A percentile compares a stretch with the other conserved stretches of the same genome.
phyloP scores from a whole-genome alignment of 2,888 invertebrate genomes.

The Meteorus colon region DNA sequence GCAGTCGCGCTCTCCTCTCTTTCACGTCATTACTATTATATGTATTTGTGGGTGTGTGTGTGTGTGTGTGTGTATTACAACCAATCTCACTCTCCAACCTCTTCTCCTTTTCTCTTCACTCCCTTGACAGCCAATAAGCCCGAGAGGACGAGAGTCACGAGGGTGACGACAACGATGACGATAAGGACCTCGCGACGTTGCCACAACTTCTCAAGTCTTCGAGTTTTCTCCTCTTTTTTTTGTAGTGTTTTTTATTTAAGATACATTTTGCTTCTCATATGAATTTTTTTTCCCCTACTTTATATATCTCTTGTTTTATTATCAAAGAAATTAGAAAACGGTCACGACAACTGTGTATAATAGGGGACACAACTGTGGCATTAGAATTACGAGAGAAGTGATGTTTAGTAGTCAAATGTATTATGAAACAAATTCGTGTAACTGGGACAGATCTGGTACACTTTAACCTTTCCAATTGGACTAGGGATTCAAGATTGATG shows the following conservation, averaged over 20 bases:
- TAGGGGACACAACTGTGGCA: neutral
- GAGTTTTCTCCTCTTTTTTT: neutral
- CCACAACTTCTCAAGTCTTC: slow-evolving; percentile 41
- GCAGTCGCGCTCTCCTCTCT: slow-evolving; percentile 33
- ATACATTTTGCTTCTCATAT: neutral
- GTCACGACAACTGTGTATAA: too few species aligned
- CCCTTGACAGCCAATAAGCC: slow-evolving; percentile 50
- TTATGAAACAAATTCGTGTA: too few species aligned
- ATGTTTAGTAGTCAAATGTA: too few species aligned
- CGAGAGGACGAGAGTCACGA: slow-evolving; percentile 46
- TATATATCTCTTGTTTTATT: too few species aligned
- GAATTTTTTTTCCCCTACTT: neutral
- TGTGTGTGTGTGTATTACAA: neutral
- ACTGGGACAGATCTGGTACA: too few species aligned
- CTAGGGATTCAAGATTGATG: too few species aligned
- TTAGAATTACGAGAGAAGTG: neutral
- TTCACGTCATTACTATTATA: slow-evolving; percentile 19
- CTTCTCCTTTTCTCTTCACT: slow-evolving; percentile 35
- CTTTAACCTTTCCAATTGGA: too few species aligned
- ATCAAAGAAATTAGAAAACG: too few species aligned
- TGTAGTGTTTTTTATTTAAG: neutral
- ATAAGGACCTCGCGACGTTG: slow-evolving; percentile 56
- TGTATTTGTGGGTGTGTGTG: neutral
- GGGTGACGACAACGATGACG: slow-evolving; percentile 45
- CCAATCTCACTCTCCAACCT: slow-evolving; percentile 30